These are phyloP conservation scores for Trachelus iudaicus DNA, from an alignment of 2,888 invertebrate species.

Conservation along the genomic window DNA sequence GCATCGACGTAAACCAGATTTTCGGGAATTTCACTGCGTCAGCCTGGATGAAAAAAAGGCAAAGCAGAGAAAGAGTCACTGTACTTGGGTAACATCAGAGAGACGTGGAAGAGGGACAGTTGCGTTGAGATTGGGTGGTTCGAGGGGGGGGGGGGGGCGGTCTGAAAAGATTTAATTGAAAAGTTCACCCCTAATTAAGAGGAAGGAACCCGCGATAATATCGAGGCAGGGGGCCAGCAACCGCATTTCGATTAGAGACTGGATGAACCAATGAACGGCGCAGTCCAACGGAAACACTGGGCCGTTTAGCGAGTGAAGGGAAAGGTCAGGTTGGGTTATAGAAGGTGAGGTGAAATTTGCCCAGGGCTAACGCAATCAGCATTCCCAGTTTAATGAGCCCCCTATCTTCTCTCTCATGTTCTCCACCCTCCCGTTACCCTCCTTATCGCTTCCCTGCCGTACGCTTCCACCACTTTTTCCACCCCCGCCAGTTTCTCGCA, in stretches of 20 bases:
- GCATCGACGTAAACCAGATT: background rate
- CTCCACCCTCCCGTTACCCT: background rate
- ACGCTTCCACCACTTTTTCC: background rate
- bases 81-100: background rate
- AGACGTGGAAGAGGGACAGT: too few relatives aligned
- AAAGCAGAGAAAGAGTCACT: background rate
- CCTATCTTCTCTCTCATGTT: constrained; percentile 40
- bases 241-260: constrained; percentile 10
- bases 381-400: constrained; percentile 61
- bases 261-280: constrained; percentile 13
- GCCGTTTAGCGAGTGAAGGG: constrained; percentile 48
- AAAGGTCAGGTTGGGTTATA: constrained; percentile 8
- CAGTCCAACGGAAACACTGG: constrained; percentile 38
- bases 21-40: background rate
- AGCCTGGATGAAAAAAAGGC: background rate
- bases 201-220: constrained; percentile 10
- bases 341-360: constrained; percentile 38
- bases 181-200: constrained; percentile 30
- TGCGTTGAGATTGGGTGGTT: too few relatives aligned
- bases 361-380: constrained; percentile 59
- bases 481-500: background rate
- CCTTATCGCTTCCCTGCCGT: background rate
- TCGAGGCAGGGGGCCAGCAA: background rate
- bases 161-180: constrained; percentile 36
- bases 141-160: background rate